Conservation (phyloP, 2,113 vertebrate genomes). For the Ovis canadensis region DNA sequence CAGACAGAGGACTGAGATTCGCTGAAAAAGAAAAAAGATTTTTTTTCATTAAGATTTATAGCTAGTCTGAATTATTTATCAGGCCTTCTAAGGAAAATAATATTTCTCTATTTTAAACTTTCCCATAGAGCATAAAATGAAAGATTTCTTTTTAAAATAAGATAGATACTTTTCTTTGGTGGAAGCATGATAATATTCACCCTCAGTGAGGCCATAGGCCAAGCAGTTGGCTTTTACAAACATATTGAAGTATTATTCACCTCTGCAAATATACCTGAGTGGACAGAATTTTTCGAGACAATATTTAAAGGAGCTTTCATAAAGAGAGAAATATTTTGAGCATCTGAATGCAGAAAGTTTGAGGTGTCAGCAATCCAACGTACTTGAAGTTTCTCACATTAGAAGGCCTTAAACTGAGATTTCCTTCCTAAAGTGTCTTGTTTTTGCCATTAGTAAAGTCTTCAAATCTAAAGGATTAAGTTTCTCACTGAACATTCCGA, state of each 20-base stretch:
- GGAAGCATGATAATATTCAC: neutral
- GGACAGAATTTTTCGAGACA: constrained; percentile 32
- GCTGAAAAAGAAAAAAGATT: neutral
- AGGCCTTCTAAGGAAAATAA: constrained; percentile 68
- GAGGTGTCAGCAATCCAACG: neutral
- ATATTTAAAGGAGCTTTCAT: constrained; percentile 41
- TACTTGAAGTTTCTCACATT: constrained; percentile 4
- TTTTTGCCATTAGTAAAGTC: neutral
- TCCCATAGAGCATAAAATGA: constrained; percentile 62
- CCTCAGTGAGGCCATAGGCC: constrained; percentile 27
- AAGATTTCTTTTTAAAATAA: constrained; percentile 55
- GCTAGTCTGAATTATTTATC: constrained; percentile 71
- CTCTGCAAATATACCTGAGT: constrained; percentile 40
- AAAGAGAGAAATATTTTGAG: constrained; percentile 38
- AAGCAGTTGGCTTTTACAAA: constrained; percentile 37
- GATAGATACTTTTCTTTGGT: constrained; percentile 50
- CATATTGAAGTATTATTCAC: constrained; percentile 58
- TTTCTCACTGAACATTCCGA: neutral
- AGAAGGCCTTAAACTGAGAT: neutral
- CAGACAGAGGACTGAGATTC: neutral
- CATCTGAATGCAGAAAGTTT: constrained; percentile 7
- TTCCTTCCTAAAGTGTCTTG: neutral
- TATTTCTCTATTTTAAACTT: constrained; percentile 71
- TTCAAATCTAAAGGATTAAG: neutral
- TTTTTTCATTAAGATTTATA: constrained; percentile 60